phyloP scores from a whole-genome alignment of 2,888 invertebrate species.

The Eristalinus aeneus region DNA sequence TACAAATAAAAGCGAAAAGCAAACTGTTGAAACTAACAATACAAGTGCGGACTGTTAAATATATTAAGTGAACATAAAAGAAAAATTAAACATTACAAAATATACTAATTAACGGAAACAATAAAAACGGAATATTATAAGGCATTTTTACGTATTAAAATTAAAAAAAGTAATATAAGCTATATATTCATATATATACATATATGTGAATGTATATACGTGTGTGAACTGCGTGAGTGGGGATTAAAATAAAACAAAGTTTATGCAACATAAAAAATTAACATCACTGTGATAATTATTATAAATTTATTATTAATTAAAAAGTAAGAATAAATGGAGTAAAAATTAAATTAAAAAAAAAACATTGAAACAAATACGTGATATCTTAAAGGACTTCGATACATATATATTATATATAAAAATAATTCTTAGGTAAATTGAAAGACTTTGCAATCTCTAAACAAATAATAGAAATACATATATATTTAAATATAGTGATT shows the following conservation, averaged over 20 bases:
- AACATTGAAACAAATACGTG: conserved; percentile 81
- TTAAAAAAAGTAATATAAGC: conserved; percentile 50
- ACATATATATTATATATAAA: conserved; percentile 79
- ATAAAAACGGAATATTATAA: conserved; percentile 76
- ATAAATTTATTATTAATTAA: conserved; percentile 80
- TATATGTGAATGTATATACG: conserved; percentile 73
- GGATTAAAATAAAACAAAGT: conserved; percentile 77
- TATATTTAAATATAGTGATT: conserved; percentile 75
- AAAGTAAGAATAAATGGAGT: conserved; percentile 74
- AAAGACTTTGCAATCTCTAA: conserved; percentile 75
- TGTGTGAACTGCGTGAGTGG: conserved; percentile 80
- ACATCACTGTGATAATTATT: conserved; percentile 81
- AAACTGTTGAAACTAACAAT: conserved; percentile 60
- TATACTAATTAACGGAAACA: conserved; percentile 74
- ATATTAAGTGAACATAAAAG: conserved; percentile 51
- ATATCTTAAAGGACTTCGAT: conserved; percentile 81
- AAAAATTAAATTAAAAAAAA: conserved; percentile 77
- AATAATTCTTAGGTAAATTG: conserved; percentile 71
- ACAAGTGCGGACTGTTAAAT: conserved; percentile 64
- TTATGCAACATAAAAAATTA: conserved; percentile 79
- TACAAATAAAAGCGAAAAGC: conserved; percentile 52
- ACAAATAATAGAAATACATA: conserved; percentile 70
- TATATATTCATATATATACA: conserved; percentile 71
- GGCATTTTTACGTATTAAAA: conserved; percentile 72
- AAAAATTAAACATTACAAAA: conserved; percentile 73